Evolutionary conservation across 2,888 invertebrate genomes (phyloP), one percentile per base, ranked within the genome.

Genomic region (Lithophane leautieri): DNA sequence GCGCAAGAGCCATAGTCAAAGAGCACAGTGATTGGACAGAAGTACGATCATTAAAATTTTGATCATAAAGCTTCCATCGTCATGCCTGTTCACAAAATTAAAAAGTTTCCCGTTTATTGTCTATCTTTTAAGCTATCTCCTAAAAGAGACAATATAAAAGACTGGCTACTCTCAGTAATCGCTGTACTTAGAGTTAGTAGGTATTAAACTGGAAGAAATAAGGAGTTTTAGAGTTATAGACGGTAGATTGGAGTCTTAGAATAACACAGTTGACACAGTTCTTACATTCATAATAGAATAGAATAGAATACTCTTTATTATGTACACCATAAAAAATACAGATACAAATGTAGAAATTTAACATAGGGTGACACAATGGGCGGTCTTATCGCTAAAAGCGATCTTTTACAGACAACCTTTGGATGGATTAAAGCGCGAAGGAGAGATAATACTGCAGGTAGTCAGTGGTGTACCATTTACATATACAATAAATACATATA

Each of bases 131-230:
- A 67, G 70, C 40, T 54, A 40, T 42, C 52, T 81, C 40, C 16
- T 81, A 67, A 62, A 81, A 81, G 61, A 81, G 66, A 61, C 69
- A 25, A n/a, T 60, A 44, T 75, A 76, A 70, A 81, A 67, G 62
- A 67, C 61, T 47, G 76, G 65, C 42, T 63, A 65, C 67, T 70
- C 28, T 34, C 40, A 6, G 70, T 81, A 76, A 76, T 81, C 67
- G 70, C n/a, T 52, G 58, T 63, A 58, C 62, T 76, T 67, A 77
- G 34, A 77, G 68, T 81, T 72, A 81, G 72, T 82, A 69, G 6
- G 68, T 77, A 81, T 19, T 81, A 77, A 81, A 80, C 62, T 65
- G 40, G 50, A 58, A 50, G 61, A 50, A 76, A 76, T 81, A 61
- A 67, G 52, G 79, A 44, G 34, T 78, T 71, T 63, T 52, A 71